These are phyloP conservation scores for mouse (Mus musculus) DNA, from an alignment of 2,113 vertebrate species.

Conservation along the genomic window DNA sequence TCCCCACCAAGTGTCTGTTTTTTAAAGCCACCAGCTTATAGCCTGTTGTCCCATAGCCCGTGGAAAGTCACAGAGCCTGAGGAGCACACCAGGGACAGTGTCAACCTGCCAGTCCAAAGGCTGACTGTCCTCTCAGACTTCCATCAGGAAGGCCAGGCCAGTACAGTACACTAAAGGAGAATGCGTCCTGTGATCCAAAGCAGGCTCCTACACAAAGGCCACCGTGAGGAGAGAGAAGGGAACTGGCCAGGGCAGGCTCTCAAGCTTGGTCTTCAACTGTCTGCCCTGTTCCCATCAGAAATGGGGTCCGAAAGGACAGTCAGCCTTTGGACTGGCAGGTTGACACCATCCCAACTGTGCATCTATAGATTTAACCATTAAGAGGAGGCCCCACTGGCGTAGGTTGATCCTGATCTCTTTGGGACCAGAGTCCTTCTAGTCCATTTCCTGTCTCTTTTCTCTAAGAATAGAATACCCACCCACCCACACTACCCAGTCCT, in stretches of 20 bases:
- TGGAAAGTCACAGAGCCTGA: not conserved
- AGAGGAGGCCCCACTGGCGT: not conserved
- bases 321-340: not conserved
- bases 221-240: not conserved
- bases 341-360: not conserved
- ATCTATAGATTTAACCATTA: not conserved
- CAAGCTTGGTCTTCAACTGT: not conserved
- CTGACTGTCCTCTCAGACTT: slow-evolving; percentile 7
- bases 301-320: not conserved
- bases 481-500: not conserved
- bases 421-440: not conserved
- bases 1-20: too few species aligned
- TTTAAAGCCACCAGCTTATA: not conserved
- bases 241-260: not conserved
- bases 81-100: not conserved
- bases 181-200: not conserved
- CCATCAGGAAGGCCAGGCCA: not conserved
- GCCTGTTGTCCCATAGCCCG: not conserved
- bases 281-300: not conserved
- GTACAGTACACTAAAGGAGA: not conserved
- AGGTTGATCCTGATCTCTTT: not conserved
- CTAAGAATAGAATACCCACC: not conserved
- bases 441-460: not conserved
- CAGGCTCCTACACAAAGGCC: not conserved
- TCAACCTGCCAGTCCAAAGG: not conserved